Conservation (phyloP, 2,888 invertebrate genomes). For the Ophion ellenae region DNA sequence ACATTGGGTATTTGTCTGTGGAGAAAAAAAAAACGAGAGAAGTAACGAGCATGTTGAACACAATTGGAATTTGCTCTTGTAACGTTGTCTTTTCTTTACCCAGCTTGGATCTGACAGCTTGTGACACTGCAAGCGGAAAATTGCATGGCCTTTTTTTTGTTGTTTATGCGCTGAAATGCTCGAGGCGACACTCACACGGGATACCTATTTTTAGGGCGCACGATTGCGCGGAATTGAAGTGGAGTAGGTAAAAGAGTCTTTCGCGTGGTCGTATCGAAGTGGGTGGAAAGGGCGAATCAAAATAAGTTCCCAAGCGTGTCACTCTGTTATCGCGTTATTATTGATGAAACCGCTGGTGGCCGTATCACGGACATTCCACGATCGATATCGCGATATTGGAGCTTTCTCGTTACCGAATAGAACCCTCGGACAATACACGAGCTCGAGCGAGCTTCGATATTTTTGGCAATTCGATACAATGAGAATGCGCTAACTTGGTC, state of each 20-base stretch:
- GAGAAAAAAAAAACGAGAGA: background rate
- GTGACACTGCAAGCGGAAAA: background rate
- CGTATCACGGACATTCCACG: constrained; percentile 24
- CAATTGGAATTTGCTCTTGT: background rate
- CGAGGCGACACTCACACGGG: constrained; percentile 31
- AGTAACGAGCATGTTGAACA: background rate
- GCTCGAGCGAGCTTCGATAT: constrained; percentile 6
- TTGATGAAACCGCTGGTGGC: constrained; percentile 45
- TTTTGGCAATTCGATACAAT: background rate
- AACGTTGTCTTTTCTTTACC: background rate
- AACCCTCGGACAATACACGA: background rate
- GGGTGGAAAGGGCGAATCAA: constrained; percentile 55
- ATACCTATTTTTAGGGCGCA: constrained; percentile 41
- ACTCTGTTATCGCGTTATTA: constrained; percentile 48
- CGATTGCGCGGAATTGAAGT: constrained; percentile 49
- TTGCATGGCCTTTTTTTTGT: constrained; percentile 37
- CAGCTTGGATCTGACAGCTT: background rate
- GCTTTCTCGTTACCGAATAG: background rate
- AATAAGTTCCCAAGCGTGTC: constrained; percentile 59
- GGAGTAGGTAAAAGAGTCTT: constrained; percentile 39
- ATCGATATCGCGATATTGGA: constrained; percentile 47
- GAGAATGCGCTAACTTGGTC: background rate
- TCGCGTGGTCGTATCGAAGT: constrained; percentile 45
- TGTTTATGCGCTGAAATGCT: constrained; percentile 1
- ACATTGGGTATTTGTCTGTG: background rate